A percentile compares a stretch with the other conserved stretches of the same genome.
phyloP scores from a whole-genome alignment of 2,113 vertebrate genomes.

The Rana temporaria region DNA sequence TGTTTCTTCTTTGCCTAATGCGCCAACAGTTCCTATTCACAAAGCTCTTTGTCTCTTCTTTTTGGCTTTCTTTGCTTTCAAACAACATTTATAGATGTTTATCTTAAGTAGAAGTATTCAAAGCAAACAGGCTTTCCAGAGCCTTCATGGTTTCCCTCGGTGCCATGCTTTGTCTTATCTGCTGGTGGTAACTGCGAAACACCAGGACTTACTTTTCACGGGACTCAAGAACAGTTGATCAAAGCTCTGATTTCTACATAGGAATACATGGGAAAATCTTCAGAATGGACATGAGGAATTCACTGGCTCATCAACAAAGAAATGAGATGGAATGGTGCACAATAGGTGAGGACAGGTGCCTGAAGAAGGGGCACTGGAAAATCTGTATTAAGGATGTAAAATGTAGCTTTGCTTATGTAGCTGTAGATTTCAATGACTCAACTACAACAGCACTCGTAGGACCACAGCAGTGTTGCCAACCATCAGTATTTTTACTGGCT shows the following conservation, averaged over 20 bases:
- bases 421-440: too few relatives aligned
- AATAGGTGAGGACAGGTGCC: too few relatives aligned
- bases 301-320: slow-evolving; percentile 9
- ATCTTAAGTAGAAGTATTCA: slow-evolving; percentile 10
- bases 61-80: slow-evolving; percentile 22
- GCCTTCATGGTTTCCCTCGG: neutral
- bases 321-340: too few relatives aligned
- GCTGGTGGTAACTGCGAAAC: slow-evolving; percentile 22
- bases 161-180: slow-evolving; percentile 1
- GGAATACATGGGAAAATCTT: slow-evolving; percentile 6
- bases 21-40: slow-evolving; percentile 28
- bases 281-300: neutral
- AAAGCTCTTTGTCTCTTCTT: slow-evolving; percentile 27
- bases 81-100: slow-evolving; percentile 28
- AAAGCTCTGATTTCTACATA: neutral
- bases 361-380: too few relatives aligned
- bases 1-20: slow-evolving; percentile 21
- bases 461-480: too few relatives aligned
- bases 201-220: slow-evolving; percentile 1
- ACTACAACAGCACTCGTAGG: too few relatives aligned
- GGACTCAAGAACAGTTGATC: neutral
- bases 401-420: too few relatives aligned
- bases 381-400: too few relatives aligned
- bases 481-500: too few relatives aligned
- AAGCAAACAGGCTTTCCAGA: slow-evolving; percentile 3